These are phyloP conservation scores for Atta cephalotes DNA, from an alignment of 1,140 invertebrate genomes.

Conservation along the genomic window DNA sequence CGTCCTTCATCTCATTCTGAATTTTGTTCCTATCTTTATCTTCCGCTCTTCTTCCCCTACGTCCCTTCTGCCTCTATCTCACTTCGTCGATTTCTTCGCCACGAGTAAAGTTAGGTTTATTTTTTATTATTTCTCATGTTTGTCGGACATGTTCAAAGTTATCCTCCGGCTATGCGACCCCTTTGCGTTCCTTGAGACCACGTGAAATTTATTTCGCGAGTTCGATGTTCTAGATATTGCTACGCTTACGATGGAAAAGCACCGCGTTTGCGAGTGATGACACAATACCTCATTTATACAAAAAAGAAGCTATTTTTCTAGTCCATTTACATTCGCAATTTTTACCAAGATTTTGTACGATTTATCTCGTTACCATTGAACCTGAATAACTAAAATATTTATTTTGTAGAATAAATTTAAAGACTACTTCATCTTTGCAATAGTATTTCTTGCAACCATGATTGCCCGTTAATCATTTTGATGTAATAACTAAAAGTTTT, in stretches of 20 bases:
- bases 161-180: conserved; percentile 64
- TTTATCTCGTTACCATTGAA: neutral
- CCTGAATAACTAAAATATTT: neutral
- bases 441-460: neutral
- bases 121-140: conserved; percentile 69
- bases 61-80: conserved; percentile 40
- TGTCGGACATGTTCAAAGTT: conserved; percentile 71
- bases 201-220: conserved; percentile 71
- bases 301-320: conserved; percentile 3
- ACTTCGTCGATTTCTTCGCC: conserved; percentile 13
- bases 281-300: neutral
- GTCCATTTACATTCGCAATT: neutral
- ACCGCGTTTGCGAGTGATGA: neutral
- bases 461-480: neutral
- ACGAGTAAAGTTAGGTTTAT: conserved; percentile 61
- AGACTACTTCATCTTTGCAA: neutral
- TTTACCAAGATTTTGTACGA: neutral
- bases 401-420: neutral
- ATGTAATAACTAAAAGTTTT: neutral
- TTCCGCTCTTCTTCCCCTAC: conserved; percentile 35
- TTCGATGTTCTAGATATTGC: conserved; percentile 57
- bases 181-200: conserved; percentile 68
- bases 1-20: conserved; percentile 49
- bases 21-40: conserved; percentile 58
- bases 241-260: conserved; percentile 10